Percentiles rank a stretch among this genome's conserved stretches.
Conservation (phyloP, 1,140 invertebrate species). For the Ridgeia piscesae region DNA sequence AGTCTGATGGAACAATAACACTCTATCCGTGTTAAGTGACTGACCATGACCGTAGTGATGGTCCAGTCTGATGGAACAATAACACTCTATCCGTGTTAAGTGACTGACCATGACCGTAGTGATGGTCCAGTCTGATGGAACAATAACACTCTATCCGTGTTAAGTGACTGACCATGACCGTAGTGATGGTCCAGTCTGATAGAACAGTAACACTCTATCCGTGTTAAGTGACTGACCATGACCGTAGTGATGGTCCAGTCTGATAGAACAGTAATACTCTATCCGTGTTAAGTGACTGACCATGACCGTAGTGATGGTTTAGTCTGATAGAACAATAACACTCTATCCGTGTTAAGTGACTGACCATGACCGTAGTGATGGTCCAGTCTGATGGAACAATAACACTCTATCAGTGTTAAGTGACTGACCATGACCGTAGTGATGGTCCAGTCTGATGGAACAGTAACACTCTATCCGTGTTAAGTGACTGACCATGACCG, state of each 20-base stretch:
- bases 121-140: neutral
- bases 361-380: neutral
- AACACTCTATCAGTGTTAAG: neutral
- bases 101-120: conserved; percentile 22
- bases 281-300: neutral
- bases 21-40: neutral
- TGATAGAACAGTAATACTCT: neutral
- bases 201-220: conserved; percentile 45
- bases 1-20: neutral
- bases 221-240: conserved; percentile 38
- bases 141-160: neutral
- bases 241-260: neutral
- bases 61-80: conserved; percentile 43
- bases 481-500: conserved; percentile 32
- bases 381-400: neutral
- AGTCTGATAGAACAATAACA: conserved; percentile 45
- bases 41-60: conserved; percentile 14
- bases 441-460: conserved; percentile 43
- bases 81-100: conserved; percentile 47
- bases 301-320: conserved; percentile 27
- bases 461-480: conserved; percentile 45
- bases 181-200: conserved; percentile 40
- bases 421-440: neutral
- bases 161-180: neutral
- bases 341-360: conserved; percentile 45